A percentile compares a stretch with the other conserved stretches of the same genome.
These are phyloP conservation scores for Pseudachorutes palmiensis DNA, from an alignment of 1,140 invertebrate genomes.

Conservation along the genomic window DNA sequence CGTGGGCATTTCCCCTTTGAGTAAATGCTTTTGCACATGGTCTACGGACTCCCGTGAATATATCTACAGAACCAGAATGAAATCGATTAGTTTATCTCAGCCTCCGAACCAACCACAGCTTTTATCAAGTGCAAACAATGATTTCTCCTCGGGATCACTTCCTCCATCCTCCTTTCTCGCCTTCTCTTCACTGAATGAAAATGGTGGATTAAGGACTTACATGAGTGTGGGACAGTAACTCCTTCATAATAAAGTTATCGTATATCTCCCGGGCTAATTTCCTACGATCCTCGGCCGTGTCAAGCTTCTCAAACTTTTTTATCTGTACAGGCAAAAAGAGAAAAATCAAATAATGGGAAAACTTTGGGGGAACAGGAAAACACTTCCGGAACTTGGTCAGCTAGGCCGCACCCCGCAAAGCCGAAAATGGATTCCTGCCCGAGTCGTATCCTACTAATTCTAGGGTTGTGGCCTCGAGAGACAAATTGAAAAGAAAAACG, in stretches of 20 bases:
- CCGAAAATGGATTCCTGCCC: no score
- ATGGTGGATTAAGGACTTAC: slow-evolving; percentile 54
- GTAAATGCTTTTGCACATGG: slow-evolving; percentile 94
- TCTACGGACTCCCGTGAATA: slow-evolving; percentile 93
- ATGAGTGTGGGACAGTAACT: slow-evolving; percentile 94
- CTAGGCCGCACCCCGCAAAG: no score
- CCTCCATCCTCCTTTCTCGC: background rate
- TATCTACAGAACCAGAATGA: slow-evolving; percentile 60
- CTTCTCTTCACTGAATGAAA: background rate
- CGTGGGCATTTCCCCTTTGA: slow-evolving; percentile 91
- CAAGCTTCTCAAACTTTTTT: slow-evolving; percentile 96
- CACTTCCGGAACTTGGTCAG: no score
- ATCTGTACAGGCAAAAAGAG: slow-evolving; percentile 61
- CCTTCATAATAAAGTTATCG: slow-evolving; percentile 99
- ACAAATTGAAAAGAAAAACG: no score
- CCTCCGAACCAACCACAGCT: background rate
- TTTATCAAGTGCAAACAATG: slow-evolving; percentile 1
- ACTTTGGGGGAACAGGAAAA: no score
- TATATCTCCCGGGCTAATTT: slow-evolving; percentile 94
- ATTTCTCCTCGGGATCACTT: slow-evolving; percentile 11
- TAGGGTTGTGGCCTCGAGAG: no score
- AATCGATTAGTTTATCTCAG: slow-evolving; percentile 14
- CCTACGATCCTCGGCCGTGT: slow-evolving; percentile 89
- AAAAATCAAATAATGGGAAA: slow-evolving; percentile 20
- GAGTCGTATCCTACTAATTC: no score